Evolutionary conservation across 1,140 invertebrate genomes (phyloP).

Genomic region (Octopus sinensis): DNA sequence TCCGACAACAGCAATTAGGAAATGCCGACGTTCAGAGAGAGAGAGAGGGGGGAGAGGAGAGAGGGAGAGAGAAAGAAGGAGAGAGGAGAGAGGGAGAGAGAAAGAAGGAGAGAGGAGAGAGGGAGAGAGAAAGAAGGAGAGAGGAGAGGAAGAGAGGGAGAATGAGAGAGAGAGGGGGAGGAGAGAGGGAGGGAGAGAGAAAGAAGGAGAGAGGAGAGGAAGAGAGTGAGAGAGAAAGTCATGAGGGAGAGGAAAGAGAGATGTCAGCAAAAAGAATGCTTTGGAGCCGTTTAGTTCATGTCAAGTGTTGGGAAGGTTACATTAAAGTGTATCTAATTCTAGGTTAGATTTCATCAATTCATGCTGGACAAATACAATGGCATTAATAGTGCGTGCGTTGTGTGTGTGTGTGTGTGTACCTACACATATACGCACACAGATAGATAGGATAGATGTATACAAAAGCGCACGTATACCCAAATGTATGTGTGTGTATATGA

Average conservation of each 20-base stretch:
- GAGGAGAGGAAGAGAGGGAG: background rate
- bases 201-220: background rate
- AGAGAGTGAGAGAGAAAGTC: background rate
- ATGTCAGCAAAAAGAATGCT: no score
- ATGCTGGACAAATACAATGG: background rate
- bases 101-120: background rate
- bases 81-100: background rate
- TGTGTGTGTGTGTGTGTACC: background rate
- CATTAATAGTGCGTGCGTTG: background rate
- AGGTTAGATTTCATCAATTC: no score
- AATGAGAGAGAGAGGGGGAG: background rate
- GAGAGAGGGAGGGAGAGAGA: background rate
- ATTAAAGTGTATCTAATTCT: no score
- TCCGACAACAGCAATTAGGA: no score
- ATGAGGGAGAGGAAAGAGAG: no score
- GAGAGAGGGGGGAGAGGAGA: background rate
- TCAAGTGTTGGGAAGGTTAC: no score
- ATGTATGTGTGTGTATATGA: no score
- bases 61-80: background rate
- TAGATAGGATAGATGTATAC: no score
- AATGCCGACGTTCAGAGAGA: no score
- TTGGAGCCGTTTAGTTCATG: no score
- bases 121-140: background rate
- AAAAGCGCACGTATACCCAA: no score
- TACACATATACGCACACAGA: background rate